These are phyloP conservation scores for Picus viridis DNA, from an alignment of 2,797 vertebrate species.

Conservation along the genomic window DNA sequence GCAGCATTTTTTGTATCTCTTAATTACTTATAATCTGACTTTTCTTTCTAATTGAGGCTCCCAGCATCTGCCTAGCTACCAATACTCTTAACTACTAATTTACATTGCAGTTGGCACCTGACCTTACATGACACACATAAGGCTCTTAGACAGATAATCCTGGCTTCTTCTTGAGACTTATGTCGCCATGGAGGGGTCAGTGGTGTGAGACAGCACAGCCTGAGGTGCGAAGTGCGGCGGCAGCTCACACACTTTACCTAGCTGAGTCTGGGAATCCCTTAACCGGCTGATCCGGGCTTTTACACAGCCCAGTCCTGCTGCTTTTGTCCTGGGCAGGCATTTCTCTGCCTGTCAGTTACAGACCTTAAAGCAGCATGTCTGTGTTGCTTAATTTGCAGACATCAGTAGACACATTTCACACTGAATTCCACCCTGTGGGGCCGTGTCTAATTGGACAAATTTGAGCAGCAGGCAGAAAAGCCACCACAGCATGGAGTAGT, in stretches of 20 bases:
- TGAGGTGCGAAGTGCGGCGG: slow-evolving; percentile 79
- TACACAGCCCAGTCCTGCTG: slow-evolving; percentile 42
- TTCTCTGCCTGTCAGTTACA: slow-evolving; percentile 75
- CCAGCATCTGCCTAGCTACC: slow-evolving; percentile 77
- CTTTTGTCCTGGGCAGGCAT: slow-evolving; percentile 48
- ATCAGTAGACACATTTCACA: slow-evolving; percentile 88
- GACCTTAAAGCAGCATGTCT: slow-evolving; percentile 78
- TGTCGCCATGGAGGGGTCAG: slow-evolving; percentile 83
- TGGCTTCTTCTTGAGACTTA: slow-evolving; percentile 78
- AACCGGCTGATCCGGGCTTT: slow-evolving; percentile 75
- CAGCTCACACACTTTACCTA: slow-evolving; percentile 77
- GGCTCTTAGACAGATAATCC: slow-evolving; percentile 85
- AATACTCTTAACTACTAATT: slow-evolving; percentile 75
- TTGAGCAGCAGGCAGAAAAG: slow-evolving; percentile 92
- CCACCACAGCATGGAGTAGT: slow-evolving; percentile 78
- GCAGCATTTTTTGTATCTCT: slow-evolving; percentile 59
- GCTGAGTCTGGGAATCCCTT: slow-evolving; percentile 75
- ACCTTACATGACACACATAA: slow-evolving; percentile 85
- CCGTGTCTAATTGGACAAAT: slow-evolving; percentile 98
- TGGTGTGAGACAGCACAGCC: slow-evolving; percentile 77
- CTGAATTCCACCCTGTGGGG: slow-evolving; percentile 85
- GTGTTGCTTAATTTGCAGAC: slow-evolving; percentile 84
- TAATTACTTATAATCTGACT: slow-evolving; percentile 78
- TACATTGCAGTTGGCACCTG: slow-evolving; percentile 81
- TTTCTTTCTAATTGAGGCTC: slow-evolving; percentile 74